Evolutionary conservation across 2,888 invertebrate species (phyloP).

Genomic region (Drosophila setosimentum): DNA sequence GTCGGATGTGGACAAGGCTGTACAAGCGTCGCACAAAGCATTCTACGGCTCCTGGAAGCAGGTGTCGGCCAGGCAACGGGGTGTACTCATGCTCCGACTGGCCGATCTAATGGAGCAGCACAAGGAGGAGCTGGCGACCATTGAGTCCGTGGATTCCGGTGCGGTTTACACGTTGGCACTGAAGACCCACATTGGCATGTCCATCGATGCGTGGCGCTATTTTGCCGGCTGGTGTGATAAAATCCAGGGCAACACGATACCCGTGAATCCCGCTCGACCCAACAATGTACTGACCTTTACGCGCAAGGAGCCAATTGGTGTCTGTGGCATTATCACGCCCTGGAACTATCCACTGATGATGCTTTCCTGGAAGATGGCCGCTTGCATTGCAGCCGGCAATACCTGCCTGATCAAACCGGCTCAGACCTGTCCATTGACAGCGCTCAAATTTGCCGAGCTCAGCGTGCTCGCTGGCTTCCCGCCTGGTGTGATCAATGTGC

Average conservation of each 20-base stretch:
- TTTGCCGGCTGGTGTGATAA: slow-evolving; percentile 99
- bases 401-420: slow-evolving; percentile 98
- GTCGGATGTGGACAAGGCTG: slow-evolving; percentile 95
- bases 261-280: slow-evolving; percentile 96
- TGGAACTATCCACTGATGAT: slow-evolving; percentile 99
- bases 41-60: slow-evolving; percentile 98
- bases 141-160: slow-evolving; percentile 97
- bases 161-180: slow-evolving; percentile 98
- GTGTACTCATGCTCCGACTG: slow-evolving; percentile 92
- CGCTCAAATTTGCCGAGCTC: slow-evolving; percentile 97
- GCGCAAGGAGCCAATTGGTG: slow-evolving; percentile 95
- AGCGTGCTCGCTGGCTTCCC: slow-evolving; percentile 96
- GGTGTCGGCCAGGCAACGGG: slow-evolving; percentile 96
- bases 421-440: slow-evolving; percentile 95
- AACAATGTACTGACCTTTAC: slow-evolving; percentile 96
- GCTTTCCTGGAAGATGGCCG: slow-evolving; percentile 99
- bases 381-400: slow-evolving; percentile 98
- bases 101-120: slow-evolving; percentile 98
- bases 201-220: slow-evolving; percentile 98
- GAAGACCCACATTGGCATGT: slow-evolving; percentile 99
- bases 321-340: slow-evolving; percentile 96
- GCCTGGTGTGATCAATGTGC: slow-evolving; percentile 96
- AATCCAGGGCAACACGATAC: slow-evolving; percentile 95
- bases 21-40: slow-evolving; percentile 93
- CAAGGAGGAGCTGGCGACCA: slow-evolving; percentile 97